Base-by-base conservation (phyloP, 2,888 invertebrate genomes). In the Drosophila vallismaia region DNA sequence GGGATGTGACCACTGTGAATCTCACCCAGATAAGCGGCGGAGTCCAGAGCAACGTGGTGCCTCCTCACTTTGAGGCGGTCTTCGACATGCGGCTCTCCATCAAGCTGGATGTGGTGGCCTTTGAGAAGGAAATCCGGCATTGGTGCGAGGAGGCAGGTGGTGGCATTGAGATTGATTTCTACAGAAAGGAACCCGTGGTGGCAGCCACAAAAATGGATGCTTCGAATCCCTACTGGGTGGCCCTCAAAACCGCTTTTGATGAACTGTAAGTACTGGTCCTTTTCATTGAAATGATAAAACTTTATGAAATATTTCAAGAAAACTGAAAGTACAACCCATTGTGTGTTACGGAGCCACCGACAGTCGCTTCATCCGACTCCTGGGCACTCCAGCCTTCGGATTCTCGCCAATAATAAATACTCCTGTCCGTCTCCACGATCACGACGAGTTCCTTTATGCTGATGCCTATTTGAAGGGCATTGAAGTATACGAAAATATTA, bases 291-390 rank as follows among this genome's bases (percentile, higher is more conserved):
- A 2, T 14, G 8, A 3, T 4, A 26, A 8, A 3, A 28, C 28
- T 10, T 8, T 8, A 0, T 0, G 1, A 3, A 0, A 2, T 29
- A 12, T 28, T 33, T 36, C 9, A 89, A 96, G 95, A 91, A 93
- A 93, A 14, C 89, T 96, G 26, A 94, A 94, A 78, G 87, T 95
- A 74, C 94, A 94, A 69, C 92, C 93, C 54, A 93, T 95, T 78
- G 95, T 97, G 59, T 97, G 97, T 90, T 95, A 97, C 0, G 98
- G 96, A 0, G 97, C 95, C 10, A 98, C 98, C 0, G 98, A 98
- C 90, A 95, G 95, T 84, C 93, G 97, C 70, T 97, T 94, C 88
- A 91, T 98, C 8, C 94, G 98, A 10, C 82, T 94, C 94, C 88
- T 94, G 42, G 97, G 96, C 8, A 93, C 96, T 52, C 96, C 96